These are phyloP conservation scores for Anarrhichthys ocellatus DNA, from an alignment of 2,113 vertebrate species.

Conservation along the genomic window DNA sequence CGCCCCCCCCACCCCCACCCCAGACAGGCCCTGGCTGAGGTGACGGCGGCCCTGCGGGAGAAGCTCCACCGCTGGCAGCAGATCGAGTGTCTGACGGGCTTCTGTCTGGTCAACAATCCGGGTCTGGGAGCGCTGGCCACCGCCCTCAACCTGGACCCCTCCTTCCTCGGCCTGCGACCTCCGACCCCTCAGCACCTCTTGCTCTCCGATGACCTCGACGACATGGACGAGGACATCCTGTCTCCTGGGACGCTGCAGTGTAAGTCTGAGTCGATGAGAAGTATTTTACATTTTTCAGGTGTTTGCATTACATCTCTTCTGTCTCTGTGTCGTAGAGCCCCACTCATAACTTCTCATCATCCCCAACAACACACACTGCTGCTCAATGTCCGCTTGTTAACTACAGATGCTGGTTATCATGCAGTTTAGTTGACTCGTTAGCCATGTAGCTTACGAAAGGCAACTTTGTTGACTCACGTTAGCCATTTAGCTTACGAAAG, in stretches of 20 bases:
- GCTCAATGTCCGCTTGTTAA: too few species aligned
- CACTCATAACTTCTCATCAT: too few species aligned
- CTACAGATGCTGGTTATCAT: too few species aligned
- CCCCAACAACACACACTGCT: too few species aligned
- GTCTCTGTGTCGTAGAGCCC: too few species aligned
- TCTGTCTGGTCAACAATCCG: constrained; percentile 92
- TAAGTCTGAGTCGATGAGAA: constrained; percentile 82
- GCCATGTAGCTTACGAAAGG: too few species aligned
- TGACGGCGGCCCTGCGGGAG: constrained; percentile 91
- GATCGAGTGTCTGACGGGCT: constrained; percentile 91
- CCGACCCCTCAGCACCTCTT: constrained; percentile 89
- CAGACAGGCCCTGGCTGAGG: constrained; percentile 93
- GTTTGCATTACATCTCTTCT: too few species aligned
- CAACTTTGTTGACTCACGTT: too few species aligned
- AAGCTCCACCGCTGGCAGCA: constrained; percentile 95
- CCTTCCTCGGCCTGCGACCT: constrained; percentile 87
- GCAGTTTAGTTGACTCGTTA: too few species aligned
- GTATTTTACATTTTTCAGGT: too few species aligned
- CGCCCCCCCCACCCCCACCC: not conserved
- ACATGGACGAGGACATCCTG: constrained; percentile 95
- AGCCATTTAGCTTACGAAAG: too few species aligned
- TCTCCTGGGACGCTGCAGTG: constrained; percentile 93
- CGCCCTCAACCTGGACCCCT: constrained; percentile 91
- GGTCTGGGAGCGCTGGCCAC: constrained; percentile 88
- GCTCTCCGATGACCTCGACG: constrained; percentile 94